Percentiles rank a stretch among this genome's conserved stretches.
Conservation (phyloP, 2,113 vertebrate genomes). For the Strigops habroptila region DNA sequence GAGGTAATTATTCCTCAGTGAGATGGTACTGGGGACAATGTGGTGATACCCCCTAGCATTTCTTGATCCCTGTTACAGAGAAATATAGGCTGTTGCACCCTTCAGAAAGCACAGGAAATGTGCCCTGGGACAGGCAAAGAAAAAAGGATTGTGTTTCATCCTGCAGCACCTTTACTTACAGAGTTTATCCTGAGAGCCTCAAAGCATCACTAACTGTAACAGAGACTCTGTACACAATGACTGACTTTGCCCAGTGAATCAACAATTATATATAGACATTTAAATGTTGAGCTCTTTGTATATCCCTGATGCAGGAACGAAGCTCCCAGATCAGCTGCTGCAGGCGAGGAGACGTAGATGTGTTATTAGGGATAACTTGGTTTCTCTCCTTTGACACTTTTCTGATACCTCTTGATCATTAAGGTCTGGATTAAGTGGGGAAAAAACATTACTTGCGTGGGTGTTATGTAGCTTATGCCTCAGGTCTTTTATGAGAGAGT, state of each 20-base stretch:
- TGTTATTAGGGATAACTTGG: constrained; percentile 33
- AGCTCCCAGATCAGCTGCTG: constrained; percentile 37
- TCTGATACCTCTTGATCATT: constrained; percentile 39
- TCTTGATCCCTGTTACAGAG: not conserved
- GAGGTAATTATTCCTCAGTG: not conserved
- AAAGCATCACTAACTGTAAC: not conserved
- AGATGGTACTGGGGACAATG: not conserved
- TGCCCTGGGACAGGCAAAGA: not conserved
- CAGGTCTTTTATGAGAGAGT: constrained; percentile 37
- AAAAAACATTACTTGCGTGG: constrained; percentile 9
- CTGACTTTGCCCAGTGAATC: not conserved
- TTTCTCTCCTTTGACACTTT: constrained; percentile 48
- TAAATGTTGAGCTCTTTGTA: constrained; percentile 18
- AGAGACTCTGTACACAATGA: not conserved
- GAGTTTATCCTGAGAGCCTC: not conserved
- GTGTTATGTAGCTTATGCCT: constrained; percentile 28
- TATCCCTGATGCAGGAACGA: not conserved
- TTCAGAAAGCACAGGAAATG: not conserved
- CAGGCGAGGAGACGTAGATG: not conserved
- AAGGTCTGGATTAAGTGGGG: constrained; percentile 36
- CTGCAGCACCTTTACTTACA: not conserved
- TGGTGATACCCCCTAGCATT: not conserved
- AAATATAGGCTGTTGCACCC: not conserved
- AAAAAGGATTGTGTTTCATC: not conserved
- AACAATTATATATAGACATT: not conserved